phyloP scores from a whole-genome alignment of 2,113 vertebrate species.

The mouse (Mus musculus) region GRCm39 chr15:87153001-87153500 shows the following conservation, averaged over 20 bases:
- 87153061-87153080: not conserved
- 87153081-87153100: not conserved
- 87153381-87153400: rapidly evolving
- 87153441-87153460: rapidly evolving
- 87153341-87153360: not conserved
- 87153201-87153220: rapidly evolving
- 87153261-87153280: not conserved
- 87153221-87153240: rapidly evolving
- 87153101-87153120: not conserved
- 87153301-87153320: not conserved
- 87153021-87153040: rapidly evolving
- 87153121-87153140: not conserved
- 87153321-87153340: rapidly evolving
- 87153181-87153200: not conserved
- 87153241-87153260: rapidly evolving
- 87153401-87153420: not conserved
- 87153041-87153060: not conserved
- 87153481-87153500: too few relatives aligned
- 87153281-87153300: too few relatives aligned
- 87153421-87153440: too few relatives aligned
- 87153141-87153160: not conserved
- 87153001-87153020: not conserved
- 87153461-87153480: rapidly evolving
- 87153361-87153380: rapidly evolving
- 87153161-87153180: not conserved